Percentiles rank a stretch among this genome's conserved stretches.
These are phyloP conservation scores for Anguilla rostrata DNA, from an alignment of 2,113 vertebrate genomes.

Conservation along the genomic window DNA sequence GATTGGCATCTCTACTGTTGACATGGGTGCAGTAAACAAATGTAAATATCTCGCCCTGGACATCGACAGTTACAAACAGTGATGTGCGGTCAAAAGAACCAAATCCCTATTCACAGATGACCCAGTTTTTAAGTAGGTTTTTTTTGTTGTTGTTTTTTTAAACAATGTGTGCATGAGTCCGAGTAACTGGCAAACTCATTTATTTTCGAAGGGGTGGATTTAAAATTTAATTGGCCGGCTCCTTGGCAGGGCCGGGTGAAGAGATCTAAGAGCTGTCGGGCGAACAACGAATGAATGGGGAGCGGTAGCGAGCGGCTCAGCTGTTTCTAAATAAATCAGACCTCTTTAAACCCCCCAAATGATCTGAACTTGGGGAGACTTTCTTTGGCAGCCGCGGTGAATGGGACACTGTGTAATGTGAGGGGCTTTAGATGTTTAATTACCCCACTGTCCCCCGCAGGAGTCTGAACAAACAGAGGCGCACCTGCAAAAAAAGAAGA, in stretches of 20 bases:
- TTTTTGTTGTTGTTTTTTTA: neutral
- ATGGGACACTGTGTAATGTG: conserved; percentile 11
- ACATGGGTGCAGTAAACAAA: neutral
- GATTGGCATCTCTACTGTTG: no score
- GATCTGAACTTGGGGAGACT: conserved; percentile 27
- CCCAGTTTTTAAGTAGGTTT: neutral
- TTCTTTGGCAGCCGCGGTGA: conserved; percentile 1
- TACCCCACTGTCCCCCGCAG: conserved; percentile 28
- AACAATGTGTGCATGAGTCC: conserved; percentile 19
- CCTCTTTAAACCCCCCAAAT: conserved; percentile 25
- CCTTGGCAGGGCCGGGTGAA: conserved; percentile 4
- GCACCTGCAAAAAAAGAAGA: conserved; percentile 14
- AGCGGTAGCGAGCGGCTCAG: conserved; percentile 19
- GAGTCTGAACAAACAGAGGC: conserved; percentile 24
- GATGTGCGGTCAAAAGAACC: neutral
- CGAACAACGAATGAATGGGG: conserved; percentile 15
- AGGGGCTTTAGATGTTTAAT: conserved; percentile 31
- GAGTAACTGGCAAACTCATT: conserved; percentile 20
- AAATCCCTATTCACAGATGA: neutral
- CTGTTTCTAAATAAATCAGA: conserved; percentile 28
- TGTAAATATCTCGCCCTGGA: neutral
- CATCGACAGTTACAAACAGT: neutral
- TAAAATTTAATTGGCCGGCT: conserved; percentile 27
- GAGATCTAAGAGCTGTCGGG: conserved; percentile 20
- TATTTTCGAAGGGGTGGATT: conserved; percentile 12